Conservation (phyloP, 2,797 vertebrate genomes). For the Squalus acanthias region DNA sequence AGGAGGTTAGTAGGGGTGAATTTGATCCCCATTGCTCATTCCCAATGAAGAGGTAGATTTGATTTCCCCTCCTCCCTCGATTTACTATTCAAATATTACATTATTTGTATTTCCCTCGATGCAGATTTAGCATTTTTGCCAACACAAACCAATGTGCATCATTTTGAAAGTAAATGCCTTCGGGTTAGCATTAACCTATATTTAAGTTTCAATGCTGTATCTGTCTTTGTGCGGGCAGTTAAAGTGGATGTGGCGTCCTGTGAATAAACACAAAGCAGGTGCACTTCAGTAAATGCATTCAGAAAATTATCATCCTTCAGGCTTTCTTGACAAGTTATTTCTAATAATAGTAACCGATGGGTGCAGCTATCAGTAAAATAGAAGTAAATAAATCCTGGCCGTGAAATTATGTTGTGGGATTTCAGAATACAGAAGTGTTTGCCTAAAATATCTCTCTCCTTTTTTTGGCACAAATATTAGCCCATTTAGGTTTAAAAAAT, state of each 20-base stretch:
- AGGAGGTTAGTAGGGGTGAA: background rate
- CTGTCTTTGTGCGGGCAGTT: conserved; percentile 6
- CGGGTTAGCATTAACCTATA: conserved; percentile 17
- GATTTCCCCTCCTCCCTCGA: background rate
- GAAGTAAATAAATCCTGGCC: background rate
- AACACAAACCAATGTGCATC: background rate
- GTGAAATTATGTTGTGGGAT: background rate
- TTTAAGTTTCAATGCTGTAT: conserved; percentile 17
- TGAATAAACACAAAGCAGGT: conserved; percentile 20
- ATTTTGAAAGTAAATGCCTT: conserved; percentile 17
- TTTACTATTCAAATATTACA: background rate
- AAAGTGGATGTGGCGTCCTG: background rate
- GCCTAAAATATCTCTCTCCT: background rate
- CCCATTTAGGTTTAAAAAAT: background rate
- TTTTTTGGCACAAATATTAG: background rate
- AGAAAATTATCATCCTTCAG: background rate
- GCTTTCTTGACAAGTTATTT: background rate
- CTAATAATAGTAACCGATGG: background rate
- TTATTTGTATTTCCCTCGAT: background rate
- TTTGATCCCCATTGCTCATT: background rate
- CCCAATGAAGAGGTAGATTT: background rate
- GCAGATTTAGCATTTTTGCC: background rate
- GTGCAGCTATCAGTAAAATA: background rate
- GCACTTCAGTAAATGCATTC: background rate
- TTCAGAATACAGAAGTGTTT: background rate